Conservation (phyloP, 2,113 vertebrate species). For the Corapipo altera region DNA sequence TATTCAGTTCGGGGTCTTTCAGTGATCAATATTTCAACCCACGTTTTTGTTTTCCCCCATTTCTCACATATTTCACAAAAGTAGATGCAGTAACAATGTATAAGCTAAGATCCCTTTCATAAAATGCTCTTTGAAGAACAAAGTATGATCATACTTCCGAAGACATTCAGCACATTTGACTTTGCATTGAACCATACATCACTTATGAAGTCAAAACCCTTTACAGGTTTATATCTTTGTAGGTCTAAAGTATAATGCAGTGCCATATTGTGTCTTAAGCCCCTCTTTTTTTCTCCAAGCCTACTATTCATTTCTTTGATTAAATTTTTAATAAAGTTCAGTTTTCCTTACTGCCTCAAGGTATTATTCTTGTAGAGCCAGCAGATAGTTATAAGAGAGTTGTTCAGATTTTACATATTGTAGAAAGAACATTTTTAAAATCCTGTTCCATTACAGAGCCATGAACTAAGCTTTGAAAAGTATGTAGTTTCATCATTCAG, state of each 20-base stretch:
- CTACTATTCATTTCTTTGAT: slow-evolving; percentile 1
- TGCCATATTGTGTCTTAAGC: neutral
- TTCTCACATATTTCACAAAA: neutral
- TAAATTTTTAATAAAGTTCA: slow-evolving; percentile 49
- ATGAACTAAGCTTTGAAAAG: slow-evolving; percentile 1
- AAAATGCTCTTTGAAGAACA: slow-evolving; percentile 21
- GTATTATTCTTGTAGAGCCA: slow-evolving; percentile 22
- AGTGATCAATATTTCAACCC: neutral
- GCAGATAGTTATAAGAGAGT: neutral
- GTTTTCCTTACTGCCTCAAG: slow-evolving; percentile 38
- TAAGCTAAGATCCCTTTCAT: neutral
- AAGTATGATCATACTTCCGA: neutral
- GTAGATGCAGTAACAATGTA: neutral
- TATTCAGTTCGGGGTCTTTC: neutral
- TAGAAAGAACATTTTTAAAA: neutral
- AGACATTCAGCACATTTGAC: neutral
- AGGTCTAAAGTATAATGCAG: neutral
- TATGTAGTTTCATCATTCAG: neutral
- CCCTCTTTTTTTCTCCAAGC: neutral
- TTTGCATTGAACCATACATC: neutral
- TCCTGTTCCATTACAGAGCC: neutral
- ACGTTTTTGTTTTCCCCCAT: neutral
- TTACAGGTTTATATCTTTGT: neutral
- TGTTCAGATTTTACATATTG: neutral
- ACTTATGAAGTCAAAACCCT: neutral